Evolutionary conservation across 2,888 invertebrate genomes (phyloP), one percentile per base, ranked within the genome.

Genomic region (Trichopoda pennipes): DNA sequence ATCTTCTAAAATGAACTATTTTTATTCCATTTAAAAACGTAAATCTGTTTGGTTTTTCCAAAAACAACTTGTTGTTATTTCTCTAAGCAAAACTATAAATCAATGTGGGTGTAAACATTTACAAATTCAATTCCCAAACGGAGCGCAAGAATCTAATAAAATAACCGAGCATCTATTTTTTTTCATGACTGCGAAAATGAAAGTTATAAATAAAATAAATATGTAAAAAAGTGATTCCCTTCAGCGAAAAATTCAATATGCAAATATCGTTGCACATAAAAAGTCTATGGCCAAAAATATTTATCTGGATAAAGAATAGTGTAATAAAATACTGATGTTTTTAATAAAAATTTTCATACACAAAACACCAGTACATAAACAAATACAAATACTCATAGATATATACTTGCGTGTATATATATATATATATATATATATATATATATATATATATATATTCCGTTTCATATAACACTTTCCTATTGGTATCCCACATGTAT

Each of bases 181-280:
- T 10, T 1, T 9, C 10, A 35, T 35, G 35, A 35, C 44, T 49
- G 1, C 68, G 9, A 51, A 23, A 56, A 72, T 51, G 9, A 61
- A 61, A 72, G 49, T 23, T n/a, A 8, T 28, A 49, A 70, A 49
- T 58, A n/a, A 44, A 58, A 28, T 4, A 28, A 58, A 70, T 9
- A 58, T 32, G 2, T 42, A 23, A 68, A 49, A 69, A 58, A 47
- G 16, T 0, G 21, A 56, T 69, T 58, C n/a, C n/a, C 60, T 70
- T 60, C 21, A 53, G 72, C 61, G 6, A 19, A 42, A 51, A 73
- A 53, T 61, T 60, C 38, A 72, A 72, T 51, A 72, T 42, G 38
- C 28, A 47, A 28, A 61, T 61, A 53, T 72, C 17, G 28, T n/a
- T 56, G 8, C 42, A n/a, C 21, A 23, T 10, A n/a, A n/a, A 42